phyloP scores from a whole-genome alignment of 2,797 vertebrate genomes.

The Mormyrops boulengeri region DNA sequence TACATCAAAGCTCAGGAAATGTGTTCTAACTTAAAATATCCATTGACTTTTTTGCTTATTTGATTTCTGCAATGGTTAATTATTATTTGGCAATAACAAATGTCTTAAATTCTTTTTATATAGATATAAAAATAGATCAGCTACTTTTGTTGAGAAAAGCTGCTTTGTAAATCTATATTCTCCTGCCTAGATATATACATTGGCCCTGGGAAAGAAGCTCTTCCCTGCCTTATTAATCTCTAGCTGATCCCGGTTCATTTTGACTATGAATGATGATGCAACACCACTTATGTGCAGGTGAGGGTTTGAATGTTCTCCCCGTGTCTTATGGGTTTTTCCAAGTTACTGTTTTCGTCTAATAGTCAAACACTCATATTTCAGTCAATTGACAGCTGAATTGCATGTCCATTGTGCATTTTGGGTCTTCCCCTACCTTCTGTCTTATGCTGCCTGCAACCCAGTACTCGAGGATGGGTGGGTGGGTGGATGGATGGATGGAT shows the following conservation, averaged over 20 bases:
- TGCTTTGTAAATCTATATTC: neutral
- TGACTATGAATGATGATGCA: neutral
- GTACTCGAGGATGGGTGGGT: neutral
- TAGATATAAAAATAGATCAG: neutral
- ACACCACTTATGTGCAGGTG: neutral
- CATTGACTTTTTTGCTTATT: neutral
- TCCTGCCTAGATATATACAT: neutral
- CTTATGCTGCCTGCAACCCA: neutral
- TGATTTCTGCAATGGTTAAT: neutral
- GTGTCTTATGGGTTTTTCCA: neutral
- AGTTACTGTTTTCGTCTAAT: neutral
- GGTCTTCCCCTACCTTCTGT: neutral
- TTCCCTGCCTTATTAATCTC: neutral
- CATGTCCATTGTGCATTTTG: neutral
- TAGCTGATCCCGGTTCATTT: neutral
- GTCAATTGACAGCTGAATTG: neutral
- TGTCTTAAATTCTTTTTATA: neutral
- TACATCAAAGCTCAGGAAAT: neutral
- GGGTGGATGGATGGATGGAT: neutral
- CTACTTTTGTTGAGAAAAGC: neutral
- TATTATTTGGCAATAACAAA: neutral
- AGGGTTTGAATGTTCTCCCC: neutral
- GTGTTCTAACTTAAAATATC: neutral
- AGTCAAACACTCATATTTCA: neutral
- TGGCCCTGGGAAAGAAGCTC: neutral